Conservation (phyloP, 2,113 vertebrate species). For the Solea senegalensis region DNA sequence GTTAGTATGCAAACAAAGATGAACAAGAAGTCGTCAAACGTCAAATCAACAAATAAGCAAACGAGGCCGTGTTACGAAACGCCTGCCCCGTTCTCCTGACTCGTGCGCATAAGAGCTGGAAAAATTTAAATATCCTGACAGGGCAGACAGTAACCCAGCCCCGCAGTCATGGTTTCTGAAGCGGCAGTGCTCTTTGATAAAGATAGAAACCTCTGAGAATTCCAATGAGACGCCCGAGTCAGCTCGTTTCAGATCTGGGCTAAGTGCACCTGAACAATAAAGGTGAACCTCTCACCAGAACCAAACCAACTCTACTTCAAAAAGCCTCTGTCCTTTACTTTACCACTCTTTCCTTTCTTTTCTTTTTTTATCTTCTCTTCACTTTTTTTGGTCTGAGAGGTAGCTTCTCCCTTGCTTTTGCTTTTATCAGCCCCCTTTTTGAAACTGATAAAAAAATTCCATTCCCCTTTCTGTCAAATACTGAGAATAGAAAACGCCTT, state of each 20-base stretch:
- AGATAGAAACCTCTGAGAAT: conserved; percentile 47
- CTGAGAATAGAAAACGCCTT: conserved; percentile 36
- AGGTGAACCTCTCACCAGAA: conserved; percentile 29
- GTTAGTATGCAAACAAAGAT: background rate
- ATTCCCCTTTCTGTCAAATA: conserved; percentile 15
- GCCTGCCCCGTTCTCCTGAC: conserved; percentile 27
- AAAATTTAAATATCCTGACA: conserved; percentile 58
- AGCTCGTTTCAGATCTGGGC: conserved; percentile 50
- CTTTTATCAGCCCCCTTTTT: conserved; percentile 24
- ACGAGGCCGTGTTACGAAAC: conserved; percentile 17
- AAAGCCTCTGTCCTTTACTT: conserved; percentile 45
- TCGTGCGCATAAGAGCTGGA: conserved; percentile 31
- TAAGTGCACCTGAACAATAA: conserved; percentile 49
- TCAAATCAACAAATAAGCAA: conserved; percentile 11
- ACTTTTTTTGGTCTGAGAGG: conserved; percentile 23
- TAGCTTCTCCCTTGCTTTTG: conserved; percentile 28
- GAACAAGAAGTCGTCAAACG: background rate
- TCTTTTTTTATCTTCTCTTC: background rate
- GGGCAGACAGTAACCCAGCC: conserved; percentile 32
- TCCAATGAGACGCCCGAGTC: conserved; percentile 47
- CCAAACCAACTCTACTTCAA: conserved; percentile 42
- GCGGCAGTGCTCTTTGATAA: conserved; percentile 51
- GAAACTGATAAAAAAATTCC: conserved; percentile 27
- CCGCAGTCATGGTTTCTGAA: conserved; percentile 26
- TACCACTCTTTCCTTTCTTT: conserved; percentile 9